A percentile compares a stretch with the other conserved stretches of the same genome.
Evolutionary conservation across 2,113 vertebrate species (phyloP).

Genomic region (Mobula hypostoma): DNA sequence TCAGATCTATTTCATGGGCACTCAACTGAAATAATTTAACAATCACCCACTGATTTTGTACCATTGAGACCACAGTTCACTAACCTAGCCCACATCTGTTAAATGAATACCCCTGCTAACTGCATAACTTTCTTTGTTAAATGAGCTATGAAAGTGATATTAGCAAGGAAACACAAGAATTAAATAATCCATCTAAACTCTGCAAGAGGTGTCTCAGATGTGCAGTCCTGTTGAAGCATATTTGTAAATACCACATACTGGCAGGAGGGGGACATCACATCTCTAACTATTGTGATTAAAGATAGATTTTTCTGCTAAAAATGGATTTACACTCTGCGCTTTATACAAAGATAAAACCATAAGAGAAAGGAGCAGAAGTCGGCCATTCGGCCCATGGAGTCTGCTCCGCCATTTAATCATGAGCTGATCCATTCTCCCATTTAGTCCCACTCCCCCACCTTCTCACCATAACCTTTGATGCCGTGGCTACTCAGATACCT

Average conservation of each 20-base stretch:
- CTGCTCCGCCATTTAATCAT: no score
- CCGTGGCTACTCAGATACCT: no score
- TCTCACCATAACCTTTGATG: no score
- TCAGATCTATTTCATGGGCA: constrained; percentile 30
- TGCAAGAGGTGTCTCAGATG: not conserved
- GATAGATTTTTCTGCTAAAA: not conserved
- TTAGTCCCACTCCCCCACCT: no score
- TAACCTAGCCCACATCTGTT: constrained; percentile 28
- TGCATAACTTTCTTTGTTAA: constrained; percentile 30
- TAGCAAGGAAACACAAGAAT: constrained; percentile 21
- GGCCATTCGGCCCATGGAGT: no score
- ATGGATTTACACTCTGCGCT: not conserved
- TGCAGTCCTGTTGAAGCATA: not conserved
- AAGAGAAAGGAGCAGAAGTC: no score
- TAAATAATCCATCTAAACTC: constrained; percentile 29
- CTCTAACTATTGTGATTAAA: not conserved
- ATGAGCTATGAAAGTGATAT: constrained; percentile 31
- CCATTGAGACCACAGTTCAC: constrained; percentile 25
- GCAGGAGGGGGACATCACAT: not conserved
- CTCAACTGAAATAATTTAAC: constrained; percentile 32
- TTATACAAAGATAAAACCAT: not conserved
- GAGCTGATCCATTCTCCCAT: no score
- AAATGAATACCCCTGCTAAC: constrained; percentile 29
- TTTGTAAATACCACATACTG: not conserved
- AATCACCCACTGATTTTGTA: constrained; percentile 29